Base-by-base conservation (phyloP, 2,113 vertebrate species). In the Haplochromis burtoni region DNA sequence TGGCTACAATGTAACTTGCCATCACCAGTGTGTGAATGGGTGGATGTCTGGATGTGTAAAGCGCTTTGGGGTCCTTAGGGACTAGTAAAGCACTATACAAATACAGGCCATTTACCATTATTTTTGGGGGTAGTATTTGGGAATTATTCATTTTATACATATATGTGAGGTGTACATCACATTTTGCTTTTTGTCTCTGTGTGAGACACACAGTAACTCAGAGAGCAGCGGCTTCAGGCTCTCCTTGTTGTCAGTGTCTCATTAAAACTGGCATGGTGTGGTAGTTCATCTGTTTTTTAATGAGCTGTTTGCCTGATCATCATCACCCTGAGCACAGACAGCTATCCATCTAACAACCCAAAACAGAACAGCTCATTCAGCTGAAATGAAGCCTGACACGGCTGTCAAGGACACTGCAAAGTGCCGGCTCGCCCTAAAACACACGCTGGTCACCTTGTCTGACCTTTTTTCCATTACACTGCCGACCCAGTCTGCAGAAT, bases 321-420 rank as follows among this genome's bases (percentile, higher is more conserved):
- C 49, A 86, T 88, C 83, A 78, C 47, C 42, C 81, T 57, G 73
- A 91, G 76, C 5, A 2, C 63, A 14, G 82, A 54, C 87, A 21
- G 51, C 21, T 47, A 73, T 73, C n/a, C 55, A 53, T 80, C 81
- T 40, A 26, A 5, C 26, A 7, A 3, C 57, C 86, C 45, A 8
- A 8, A 59, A 35, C 68, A 13, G 66, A 91, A 83, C 83, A 12
- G 89, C 89, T 83, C 49, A 31, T 82, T 92, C 89, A 86, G 92
- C 78, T 9, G 38, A 87, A 92, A 79, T 33, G 81, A 88, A 82
- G 73, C 90, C 63, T 8, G 79, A 29, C 63, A 19, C 4, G 61
- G 54, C 21, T 38, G 73, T 57, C 40, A 66, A 87, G 86, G 85
- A 57, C 87, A 11, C 17, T 1, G 55, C 78, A 55, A 85, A 88